phyloP scores from a whole-genome alignment of 2,113 vertebrate species.

The Pelecanoides urinatrix region DNA sequence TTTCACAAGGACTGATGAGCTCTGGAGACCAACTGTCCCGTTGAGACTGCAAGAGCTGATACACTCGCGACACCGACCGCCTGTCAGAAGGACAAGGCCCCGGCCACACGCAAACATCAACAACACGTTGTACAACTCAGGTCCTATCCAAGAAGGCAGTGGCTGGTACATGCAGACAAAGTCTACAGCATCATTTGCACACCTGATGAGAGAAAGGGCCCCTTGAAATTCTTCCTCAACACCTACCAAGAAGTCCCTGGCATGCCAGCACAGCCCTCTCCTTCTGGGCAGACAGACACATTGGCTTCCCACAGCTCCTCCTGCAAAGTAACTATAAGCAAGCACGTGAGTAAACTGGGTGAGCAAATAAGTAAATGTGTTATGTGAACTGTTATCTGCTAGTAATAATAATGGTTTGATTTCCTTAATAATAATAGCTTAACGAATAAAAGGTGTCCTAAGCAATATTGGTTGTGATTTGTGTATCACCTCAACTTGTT shows the following conservation, averaged over 20 bases:
- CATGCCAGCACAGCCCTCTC: neutral
- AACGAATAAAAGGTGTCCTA: neutral
- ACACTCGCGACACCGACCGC: accelerated
- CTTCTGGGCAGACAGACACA: neutral
- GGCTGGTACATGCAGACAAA: neutral
- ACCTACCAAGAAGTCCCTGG: neutral
- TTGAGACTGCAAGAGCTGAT: neutral
- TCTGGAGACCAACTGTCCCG: neutral
- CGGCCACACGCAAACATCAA: neutral
- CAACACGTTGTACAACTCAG: neutral
- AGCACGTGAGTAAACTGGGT: neutral
- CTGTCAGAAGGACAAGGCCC: neutral
- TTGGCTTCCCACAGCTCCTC: neutral
- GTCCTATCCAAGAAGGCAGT: neutral
- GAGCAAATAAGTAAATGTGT: neutral
- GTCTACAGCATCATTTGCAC: neutral
- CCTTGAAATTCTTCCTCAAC: neutral
- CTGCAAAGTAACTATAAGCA: neutral
- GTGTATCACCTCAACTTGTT: neutral
- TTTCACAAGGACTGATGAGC: neutral
- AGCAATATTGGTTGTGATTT: neutral
- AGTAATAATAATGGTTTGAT: neutral
- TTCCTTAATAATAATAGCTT: neutral
- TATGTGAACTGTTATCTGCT: neutral
- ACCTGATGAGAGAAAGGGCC: neutral